Base-by-base conservation (phyloP, 1,140 invertebrate genomes). In the Cylas formicarius region DNA sequence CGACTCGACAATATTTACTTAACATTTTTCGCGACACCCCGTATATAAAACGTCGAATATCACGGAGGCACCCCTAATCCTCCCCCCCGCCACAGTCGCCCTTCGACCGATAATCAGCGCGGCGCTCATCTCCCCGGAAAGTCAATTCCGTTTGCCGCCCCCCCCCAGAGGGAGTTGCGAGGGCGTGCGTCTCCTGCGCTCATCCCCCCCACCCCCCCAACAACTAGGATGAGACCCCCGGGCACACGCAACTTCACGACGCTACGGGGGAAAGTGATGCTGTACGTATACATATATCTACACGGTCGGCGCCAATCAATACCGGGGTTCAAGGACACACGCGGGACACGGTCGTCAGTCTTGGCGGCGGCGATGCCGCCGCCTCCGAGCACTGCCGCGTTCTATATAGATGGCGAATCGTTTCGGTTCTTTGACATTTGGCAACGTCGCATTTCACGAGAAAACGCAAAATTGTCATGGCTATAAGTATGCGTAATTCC, bases 201-300 rank as follows among this genome's bases (percentile, higher is more conserved):
- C n/a, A n/a, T n/a, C n/a, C n/a, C n/a, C n/a, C n/a, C n/a, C n/a
- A n/a, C n/a, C n/a, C n/a, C n/a, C n/a, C n/a, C n/a, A n/a, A n/a
- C n/a, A n/a, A n/a, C n/a, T 17, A 7, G 7, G 18, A 45, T 31
- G 49, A 29, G 44, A 44, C 48, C 55, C 53, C 49, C 40, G 48
- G 53, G 51, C 51, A 53, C 18, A 32, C 11, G 29, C 8, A 13
- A 32, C 13, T 16, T 13, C 8, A 11, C 33, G 7, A 16, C 57
- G 55, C 57, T 53, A 46, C 48, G 50, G 53, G 57, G 55, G 55
- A 59, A 59, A 59, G 57, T 59, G 57, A 57, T 59, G 55, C 57
- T 50, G 51, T 51, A 7, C 11, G 29, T 32, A 9, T 32, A 17
- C 8, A 17, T 32, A 17, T 32, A 17, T 32, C 18, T 41, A 21